Conservation (phyloP, 2,113 vertebrate species). For the Odontophorus gujanensis region DNA sequence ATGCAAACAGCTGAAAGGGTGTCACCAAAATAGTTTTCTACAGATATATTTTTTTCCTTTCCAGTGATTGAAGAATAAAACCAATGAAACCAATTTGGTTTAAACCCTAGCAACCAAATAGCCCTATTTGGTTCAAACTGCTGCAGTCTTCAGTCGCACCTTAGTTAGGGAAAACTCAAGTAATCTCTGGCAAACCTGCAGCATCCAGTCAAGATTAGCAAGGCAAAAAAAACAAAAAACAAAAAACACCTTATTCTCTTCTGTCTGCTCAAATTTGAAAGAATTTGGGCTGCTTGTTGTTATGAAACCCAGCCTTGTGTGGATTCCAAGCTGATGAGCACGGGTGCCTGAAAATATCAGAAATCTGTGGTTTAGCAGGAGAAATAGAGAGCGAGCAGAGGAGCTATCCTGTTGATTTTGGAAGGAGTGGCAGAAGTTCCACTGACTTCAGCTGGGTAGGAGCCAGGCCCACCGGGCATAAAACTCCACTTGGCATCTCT, state of each 20-base stretch:
- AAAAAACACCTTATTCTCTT: constrained; percentile 13
- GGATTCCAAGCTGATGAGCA: constrained; percentile 19
- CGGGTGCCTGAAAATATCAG: background rate
- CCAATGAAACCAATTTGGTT: background rate
- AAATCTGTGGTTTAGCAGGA: constrained; percentile 35
- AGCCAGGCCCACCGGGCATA: constrained; percentile 25
- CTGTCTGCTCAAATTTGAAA: background rate
- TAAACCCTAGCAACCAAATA: no score
- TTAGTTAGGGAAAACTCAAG: constrained; percentile 25
- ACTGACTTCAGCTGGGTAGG: constrained; percentile 28
- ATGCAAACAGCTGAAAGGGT: background rate
- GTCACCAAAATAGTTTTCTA: background rate
- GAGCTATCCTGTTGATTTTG: constrained; percentile 44
- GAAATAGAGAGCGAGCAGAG: background rate
- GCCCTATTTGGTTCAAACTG: background rate
- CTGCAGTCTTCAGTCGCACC: background rate
- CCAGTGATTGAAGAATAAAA: background rate
- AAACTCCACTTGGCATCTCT: constrained; percentile 25
- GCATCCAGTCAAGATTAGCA: background rate
- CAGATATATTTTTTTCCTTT: background rate
- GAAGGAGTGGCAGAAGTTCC: constrained; percentile 34
- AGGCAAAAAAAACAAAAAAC: background rate
- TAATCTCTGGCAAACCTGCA: constrained; percentile 13
- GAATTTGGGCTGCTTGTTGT: background rate
- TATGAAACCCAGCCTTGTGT: background rate